Base-by-base conservation (phyloP, 1,140 invertebrate species). In the Coptotermes formosanus region DNA sequence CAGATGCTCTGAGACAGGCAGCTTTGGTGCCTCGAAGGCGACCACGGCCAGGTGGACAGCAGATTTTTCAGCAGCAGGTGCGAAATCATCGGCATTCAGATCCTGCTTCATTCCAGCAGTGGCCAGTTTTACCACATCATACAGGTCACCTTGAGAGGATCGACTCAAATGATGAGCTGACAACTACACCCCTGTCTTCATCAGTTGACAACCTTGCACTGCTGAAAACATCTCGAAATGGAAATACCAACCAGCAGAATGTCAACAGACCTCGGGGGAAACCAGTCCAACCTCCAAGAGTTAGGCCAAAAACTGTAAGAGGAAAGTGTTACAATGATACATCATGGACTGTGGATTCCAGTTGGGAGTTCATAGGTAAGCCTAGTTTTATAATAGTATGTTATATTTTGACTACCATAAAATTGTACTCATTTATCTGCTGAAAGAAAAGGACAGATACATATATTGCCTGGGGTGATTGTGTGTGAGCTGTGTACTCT, bases 351-450 rank as follows among this genome's bases (percentile, higher is more conserved):
- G 93, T 97, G 52, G 96, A 97, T 91, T 96, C 95, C 86, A 96
- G 96, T 89, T 97, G 96, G 96, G 96, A 96, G 90, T 97, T 97
- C 89, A 95, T 97, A 89, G 95, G 95, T 94, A 92, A 92, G 88
- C 91, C 85, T 64, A 55, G 14, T 48, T 48, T 16, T 16, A 9
- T 48, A 12, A 48, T 48, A 48, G 9, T 48, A 48, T 16, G 45
- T 48, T 48, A 48, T 12, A 48, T 48, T 48, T 48, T 16, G 14
- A 48, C 45, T 48, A 48, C 45, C 45, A 48, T 48, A 48, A 48
- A 16, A 48, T 48, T 48, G 45, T 48, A 16, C 14, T 16, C 14
- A 0, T 48, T 38, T 38, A 38, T 38, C 38, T 4, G 38, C 38
- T 38, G 38, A 38, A 38, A 38, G 38, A 38, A 38, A 38, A 38